Evolutionary conservation across 2,888 invertebrate genomes (phyloP).

Genomic region (Ctenicera cuprea): DNA sequence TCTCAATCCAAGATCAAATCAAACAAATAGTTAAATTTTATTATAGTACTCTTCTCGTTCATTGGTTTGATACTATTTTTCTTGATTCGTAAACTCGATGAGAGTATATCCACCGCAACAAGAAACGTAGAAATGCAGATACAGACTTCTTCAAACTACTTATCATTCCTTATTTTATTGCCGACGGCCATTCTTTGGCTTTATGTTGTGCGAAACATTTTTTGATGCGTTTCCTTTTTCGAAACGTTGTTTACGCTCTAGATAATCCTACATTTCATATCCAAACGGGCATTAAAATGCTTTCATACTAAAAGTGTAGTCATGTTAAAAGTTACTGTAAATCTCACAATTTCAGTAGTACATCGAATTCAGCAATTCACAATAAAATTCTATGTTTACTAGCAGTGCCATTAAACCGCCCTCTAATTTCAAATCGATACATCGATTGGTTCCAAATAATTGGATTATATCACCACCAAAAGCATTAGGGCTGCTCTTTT

Average conservation of each 20-base stretch:
- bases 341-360: conserved; percentile 1
- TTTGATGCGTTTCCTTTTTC: too few relatives aligned
- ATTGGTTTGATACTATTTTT: too few relatives aligned
- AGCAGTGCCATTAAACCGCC: background rate
- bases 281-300: conserved; percentile 13
- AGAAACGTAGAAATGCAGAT: too few relatives aligned
- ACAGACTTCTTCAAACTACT: too few relatives aligned
- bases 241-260: background rate
- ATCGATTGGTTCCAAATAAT: conserved; percentile 9
- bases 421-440: conserved; percentile 25
- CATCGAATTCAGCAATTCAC: background rate
- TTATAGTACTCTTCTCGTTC: too few relatives aligned
- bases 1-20: too few relatives aligned
- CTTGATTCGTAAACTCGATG: too few relatives aligned
- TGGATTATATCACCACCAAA: conserved; percentile 2
- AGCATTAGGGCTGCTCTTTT: background rate
- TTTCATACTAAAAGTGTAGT: conserved; percentile 13
- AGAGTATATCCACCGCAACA: too few relatives aligned
- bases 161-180: too few relatives aligned
- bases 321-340: conserved; percentile 8
- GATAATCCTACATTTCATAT: background rate
- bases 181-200: too few relatives aligned
- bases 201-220: too few relatives aligned
- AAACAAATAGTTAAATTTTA: too few relatives aligned
- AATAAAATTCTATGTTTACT: conserved; percentile 13